phyloP scores from a whole-genome alignment of 1,140 invertebrate genomes.

The Hyles vespertilio region DNA sequence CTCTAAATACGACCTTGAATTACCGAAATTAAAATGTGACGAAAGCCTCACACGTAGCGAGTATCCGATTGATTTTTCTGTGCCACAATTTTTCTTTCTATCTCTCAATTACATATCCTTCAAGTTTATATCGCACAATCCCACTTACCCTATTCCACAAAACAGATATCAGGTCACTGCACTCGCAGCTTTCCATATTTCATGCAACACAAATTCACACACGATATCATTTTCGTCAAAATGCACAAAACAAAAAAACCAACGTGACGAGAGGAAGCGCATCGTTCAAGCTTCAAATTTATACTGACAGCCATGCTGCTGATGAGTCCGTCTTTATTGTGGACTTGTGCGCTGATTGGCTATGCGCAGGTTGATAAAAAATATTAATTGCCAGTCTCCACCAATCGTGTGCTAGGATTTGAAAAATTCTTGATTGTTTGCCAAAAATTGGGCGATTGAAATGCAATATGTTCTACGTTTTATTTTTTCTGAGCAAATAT shows the following conservation, averaged over 20 bases:
- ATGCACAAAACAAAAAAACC: conserved; percentile 73
- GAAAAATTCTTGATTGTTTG: conserved; percentile 47
- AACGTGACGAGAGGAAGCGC: conserved; percentile 83
- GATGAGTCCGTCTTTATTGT: conserved; percentile 86
- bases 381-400: conserved; percentile 36
- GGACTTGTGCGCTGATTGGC: conserved; percentile 80
- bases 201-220: conserved; percentile 59
- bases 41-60: conserved; percentile 41
- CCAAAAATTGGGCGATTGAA: conserved; percentile 41
- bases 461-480: conserved; percentile 23
- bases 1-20: conserved; percentile 42
- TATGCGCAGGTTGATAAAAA: conserved; percentile 49
- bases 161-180: conserved; percentile 69
- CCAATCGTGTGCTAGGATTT: conserved; percentile 56
- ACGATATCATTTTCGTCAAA: conserved; percentile 71
- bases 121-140: conserved; percentile 13
- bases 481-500: conserved; percentile 12
- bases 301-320: conserved; percentile 92
- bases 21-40: conserved; percentile 38
- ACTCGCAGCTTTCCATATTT: conserved; percentile 66
- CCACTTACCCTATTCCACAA: conserved; percentile 56
- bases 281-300: conserved; percentile 88
- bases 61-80: conserved; percentile 41
- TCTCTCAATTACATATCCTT: conserved; percentile 12
- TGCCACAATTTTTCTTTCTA: conserved; percentile 28